phyloP scores from a whole-genome alignment of 92 coral and sea anemone genomes.

The Phymanthus crucifer region DNA sequence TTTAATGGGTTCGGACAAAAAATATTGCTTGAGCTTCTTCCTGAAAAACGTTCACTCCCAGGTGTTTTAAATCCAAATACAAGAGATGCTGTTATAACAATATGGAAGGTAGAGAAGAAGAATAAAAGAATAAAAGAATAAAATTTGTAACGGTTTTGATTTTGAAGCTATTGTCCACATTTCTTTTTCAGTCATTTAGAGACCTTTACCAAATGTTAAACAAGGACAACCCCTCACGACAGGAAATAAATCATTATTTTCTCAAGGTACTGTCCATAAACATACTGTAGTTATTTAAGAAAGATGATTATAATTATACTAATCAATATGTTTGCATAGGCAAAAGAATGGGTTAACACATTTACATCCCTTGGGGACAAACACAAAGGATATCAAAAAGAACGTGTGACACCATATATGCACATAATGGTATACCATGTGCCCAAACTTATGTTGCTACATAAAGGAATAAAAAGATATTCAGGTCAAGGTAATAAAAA shows the following conservation, averaged over 20 bases:
- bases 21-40: background rate
- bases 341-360: slow-evolving; percentile 24
- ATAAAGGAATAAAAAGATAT: slow-evolving; percentile 48
- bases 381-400: slow-evolving; percentile 30
- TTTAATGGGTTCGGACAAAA: background rate
- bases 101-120: background rate
- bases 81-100: background rate
- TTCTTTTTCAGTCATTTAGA: background rate
- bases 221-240: background rate
- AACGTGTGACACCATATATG: slow-evolving; percentile 57
- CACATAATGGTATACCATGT: slow-evolving; percentile 59
- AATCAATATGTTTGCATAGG: slow-evolving; percentile 3
- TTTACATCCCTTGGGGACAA: slow-evolving; percentile 42
- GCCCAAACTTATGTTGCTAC: slow-evolving; percentile 37
- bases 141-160: background rate
- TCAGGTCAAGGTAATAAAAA: slow-evolving; percentile 36
- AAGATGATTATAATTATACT: too few species aligned
- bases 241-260: background rate
- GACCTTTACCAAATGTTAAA: background rate
- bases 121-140: background rate
- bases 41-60: background rate
- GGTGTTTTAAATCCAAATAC: background rate
- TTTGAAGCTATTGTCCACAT: background rate
- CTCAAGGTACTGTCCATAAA: background rate
- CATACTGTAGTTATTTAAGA: too few species aligned